Conservation (phyloP, 2,797 vertebrate genomes). For the Coregonus sp. region DNA sequence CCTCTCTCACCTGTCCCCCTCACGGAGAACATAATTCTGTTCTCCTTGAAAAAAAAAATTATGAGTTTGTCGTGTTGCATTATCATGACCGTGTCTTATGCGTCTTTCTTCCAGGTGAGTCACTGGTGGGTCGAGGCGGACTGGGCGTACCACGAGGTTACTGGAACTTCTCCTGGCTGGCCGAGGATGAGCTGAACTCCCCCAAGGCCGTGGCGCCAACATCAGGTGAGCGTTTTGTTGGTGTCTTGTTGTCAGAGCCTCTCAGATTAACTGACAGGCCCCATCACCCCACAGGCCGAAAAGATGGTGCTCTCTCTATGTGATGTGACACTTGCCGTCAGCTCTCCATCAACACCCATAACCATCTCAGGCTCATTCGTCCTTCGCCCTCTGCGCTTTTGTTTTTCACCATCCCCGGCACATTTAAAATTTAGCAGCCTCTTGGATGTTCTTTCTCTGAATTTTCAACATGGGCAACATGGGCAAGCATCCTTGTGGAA, state of each 20-base stretch:
- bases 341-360: constrained; percentile 53
- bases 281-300: constrained; percentile 2
- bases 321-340: constrained; percentile 44
- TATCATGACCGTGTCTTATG: background rate
- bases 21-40: too few relatives aligned
- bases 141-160: constrained; percentile 65
- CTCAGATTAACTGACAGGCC: constrained; percentile 48
- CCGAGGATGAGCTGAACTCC: constrained; percentile 75
- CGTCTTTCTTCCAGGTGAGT: constrained; percentile 59
- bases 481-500: too few relatives aligned
- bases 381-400: constrained; percentile 18
- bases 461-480: too few relatives aligned
- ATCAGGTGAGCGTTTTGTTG: constrained; percentile 68
- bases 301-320: constrained; percentile 34
- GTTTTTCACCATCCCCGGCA: constrained; percentile 20
- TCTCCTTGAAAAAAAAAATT: too few relatives aligned
- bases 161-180: constrained; percentile 83
- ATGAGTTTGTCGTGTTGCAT: background rate
- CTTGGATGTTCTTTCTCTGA: background rate
- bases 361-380: constrained; percentile 41
- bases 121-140: constrained; percentile 32
- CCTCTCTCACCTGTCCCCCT: background rate
- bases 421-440: constrained; percentile 11
- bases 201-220: constrained; percentile 42
- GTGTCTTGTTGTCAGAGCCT: constrained; percentile 36